These are phyloP conservation scores for Coregonus suidteri DNA, from an alignment of 2,797 vertebrate genomes.

Conservation along the genomic window DNA sequence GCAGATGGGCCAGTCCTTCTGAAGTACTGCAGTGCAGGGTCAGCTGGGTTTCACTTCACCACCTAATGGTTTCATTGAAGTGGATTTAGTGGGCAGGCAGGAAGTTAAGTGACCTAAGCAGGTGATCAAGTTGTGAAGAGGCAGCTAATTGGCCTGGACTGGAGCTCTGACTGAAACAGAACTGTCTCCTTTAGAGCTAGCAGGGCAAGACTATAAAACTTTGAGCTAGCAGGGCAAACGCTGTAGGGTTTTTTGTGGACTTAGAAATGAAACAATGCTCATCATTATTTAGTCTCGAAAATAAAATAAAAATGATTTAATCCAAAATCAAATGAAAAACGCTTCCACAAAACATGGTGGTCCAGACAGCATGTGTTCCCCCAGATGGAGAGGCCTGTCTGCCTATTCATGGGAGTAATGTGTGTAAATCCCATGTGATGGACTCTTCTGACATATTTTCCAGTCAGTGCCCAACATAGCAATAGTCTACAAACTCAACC, in stretches of 20 bases:
- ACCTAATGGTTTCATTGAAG: constrained; percentile 60
- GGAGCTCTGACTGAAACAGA: constrained; percentile 1
- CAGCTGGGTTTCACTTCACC: constrained; percentile 63
- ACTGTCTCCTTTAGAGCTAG: neutral
- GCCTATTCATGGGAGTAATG: neutral
- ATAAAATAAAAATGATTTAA: neutral
- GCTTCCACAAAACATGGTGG: neutral
- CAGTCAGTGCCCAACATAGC: neutral
- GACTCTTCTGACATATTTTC: neutral
- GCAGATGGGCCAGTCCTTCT: constrained; percentile 59
- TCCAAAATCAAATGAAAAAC: neutral
- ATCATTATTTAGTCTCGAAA: neutral
- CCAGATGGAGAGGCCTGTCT: neutral
- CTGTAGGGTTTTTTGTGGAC: neutral
- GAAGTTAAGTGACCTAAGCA: constrained; percentile 47
- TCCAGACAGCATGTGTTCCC: neutral
- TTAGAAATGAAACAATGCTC: neutral
- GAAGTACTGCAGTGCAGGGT: constrained; percentile 45
- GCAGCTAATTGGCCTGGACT: constrained; percentile 23
- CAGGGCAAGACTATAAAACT: neutral
- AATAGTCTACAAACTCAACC: neutral
- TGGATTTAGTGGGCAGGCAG: constrained; percentile 52
- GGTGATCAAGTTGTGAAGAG: constrained; percentile 55
- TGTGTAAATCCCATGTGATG: neutral
- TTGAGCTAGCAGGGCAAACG: neutral